Evolutionary conservation across 2,797 vertebrate genomes (phyloP).

Genomic region (Sebastes taczanowskii): DNA sequence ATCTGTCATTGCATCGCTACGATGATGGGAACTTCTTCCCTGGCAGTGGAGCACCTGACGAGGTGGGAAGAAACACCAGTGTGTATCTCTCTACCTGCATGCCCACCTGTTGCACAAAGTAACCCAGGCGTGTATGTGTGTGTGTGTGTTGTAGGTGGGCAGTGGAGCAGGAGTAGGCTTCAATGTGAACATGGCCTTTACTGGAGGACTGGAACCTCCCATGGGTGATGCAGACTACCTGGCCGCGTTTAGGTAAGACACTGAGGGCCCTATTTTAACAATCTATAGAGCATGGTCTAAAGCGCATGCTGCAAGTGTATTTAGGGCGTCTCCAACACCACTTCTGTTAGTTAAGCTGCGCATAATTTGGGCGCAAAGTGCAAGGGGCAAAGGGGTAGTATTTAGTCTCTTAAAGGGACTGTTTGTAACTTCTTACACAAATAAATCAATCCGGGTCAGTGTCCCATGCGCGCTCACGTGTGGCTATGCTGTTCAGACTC

Average conservation of each 20-base stretch:
- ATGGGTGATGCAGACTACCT: slow-evolving; percentile 95
- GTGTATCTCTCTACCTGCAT: not conserved
- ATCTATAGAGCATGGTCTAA: no score
- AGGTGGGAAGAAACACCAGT: slow-evolving; percentile 76
- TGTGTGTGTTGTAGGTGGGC: slow-evolving; percentile 85
- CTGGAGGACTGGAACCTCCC: slow-evolving; percentile 94
- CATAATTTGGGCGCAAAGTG: no score
- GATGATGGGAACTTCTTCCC: slow-evolving; percentile 99
- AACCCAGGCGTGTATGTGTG: not conserved
- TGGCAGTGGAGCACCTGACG: slow-evolving; percentile 94
- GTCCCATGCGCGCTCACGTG: no score
- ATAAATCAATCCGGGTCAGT: no score
- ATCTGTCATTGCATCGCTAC: slow-evolving; percentile 95
- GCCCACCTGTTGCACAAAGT: not conserved
- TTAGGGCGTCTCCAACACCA: no score
- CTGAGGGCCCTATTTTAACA: no score
- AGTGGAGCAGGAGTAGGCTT: slow-evolving; percentile 90
- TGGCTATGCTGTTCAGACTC: no score
- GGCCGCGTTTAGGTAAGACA: slow-evolving; percentile 92
- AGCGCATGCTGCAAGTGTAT: no score
- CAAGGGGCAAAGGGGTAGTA: no score
- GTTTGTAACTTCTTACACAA: no score
- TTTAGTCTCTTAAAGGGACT: no score
- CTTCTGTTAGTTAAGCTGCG: no score
- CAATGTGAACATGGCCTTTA: slow-evolving; percentile 97